phyloP scores from a whole-genome alignment of 2,113 vertebrate genomes.

The Pantherophis guttatus region DNA sequence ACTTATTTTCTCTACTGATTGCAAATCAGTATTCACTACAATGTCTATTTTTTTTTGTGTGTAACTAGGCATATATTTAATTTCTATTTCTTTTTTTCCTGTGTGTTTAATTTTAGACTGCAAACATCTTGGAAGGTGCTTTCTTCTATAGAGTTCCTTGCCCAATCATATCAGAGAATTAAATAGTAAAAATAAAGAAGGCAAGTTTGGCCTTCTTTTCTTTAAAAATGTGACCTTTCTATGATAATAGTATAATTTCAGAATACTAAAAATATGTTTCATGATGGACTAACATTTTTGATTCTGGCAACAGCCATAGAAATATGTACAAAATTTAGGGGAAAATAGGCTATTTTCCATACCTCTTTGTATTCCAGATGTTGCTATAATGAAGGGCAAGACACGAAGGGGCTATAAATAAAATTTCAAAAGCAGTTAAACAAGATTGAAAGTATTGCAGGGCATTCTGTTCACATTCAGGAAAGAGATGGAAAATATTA shows the following conservation, averaged over 20 bases:
- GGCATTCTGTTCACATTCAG: background rate
- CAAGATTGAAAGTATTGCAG: background rate
- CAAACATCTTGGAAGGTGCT: background rate
- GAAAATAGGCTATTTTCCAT: background rate
- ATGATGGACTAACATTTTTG: background rate
- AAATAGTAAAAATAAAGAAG: background rate
- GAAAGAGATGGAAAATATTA: background rate
- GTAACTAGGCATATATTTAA: background rate
- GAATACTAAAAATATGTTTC: background rate
- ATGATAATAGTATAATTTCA: background rate
- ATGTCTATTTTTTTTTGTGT: background rate
- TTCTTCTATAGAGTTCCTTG: background rate
- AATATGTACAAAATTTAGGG: background rate
- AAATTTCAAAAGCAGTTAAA: background rate
- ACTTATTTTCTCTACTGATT: background rate
- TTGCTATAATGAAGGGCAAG: background rate
- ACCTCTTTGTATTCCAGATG: background rate
- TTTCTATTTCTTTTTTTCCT: background rate
- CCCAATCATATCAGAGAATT: background rate
- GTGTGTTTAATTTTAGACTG: background rate
- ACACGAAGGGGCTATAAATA: background rate
- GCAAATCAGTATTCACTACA: background rate
- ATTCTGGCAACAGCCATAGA: background rate
- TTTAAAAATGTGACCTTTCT: background rate
- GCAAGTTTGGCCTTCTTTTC: background rate